These are phyloP conservation scores for Fopius arisanus DNA, from an alignment of 1,140 invertebrate genomes.

Conservation along the genomic window DNA sequence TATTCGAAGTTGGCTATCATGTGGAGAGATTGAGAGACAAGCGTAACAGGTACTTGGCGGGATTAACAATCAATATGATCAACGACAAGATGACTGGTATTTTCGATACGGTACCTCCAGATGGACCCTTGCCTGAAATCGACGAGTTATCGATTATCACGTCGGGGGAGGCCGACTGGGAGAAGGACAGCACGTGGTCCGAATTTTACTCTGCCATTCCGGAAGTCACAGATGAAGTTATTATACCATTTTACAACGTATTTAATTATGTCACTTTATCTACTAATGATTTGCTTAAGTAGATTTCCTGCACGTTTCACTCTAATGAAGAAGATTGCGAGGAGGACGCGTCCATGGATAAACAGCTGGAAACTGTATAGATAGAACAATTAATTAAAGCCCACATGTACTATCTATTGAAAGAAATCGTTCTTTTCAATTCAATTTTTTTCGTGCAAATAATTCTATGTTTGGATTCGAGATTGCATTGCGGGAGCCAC, in stretches of 20 bases:
- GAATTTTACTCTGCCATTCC: slow-evolving; percentile 34
- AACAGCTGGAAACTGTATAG: slow-evolving; percentile 37
- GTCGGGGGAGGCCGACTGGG: slow-evolving; percentile 37
- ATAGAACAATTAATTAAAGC: too few relatives aligned
- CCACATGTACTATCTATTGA: not conserved
- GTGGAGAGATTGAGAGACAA: slow-evolving; percentile 42
- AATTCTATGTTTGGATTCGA: too few relatives aligned
- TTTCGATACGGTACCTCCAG: slow-evolving; percentile 35
- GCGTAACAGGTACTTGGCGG: slow-evolving; percentile 42
- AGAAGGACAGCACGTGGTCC: slow-evolving; percentile 42
- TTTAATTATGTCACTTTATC: not conserved
- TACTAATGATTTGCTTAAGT: not conserved
- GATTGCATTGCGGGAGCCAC: too few relatives aligned
- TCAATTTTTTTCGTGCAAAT: too few relatives aligned
- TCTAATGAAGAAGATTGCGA: slow-evolving; percentile 21
- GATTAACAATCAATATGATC: slow-evolving; percentile 39
- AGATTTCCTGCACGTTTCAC: slow-evolving; percentile 41
- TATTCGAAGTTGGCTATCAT: slow-evolving; percentile 43
- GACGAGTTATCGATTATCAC: slow-evolving; percentile 21
- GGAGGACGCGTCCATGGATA: slow-evolving; percentile 27
- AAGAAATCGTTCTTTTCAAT: too few relatives aligned
- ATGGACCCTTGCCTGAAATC: slow-evolving; percentile 29
- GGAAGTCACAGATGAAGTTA: slow-evolving; percentile 25
- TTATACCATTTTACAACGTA: not conserved
- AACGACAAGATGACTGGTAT: slow-evolving; percentile 42